Percentiles rank a stretch among this genome's conserved stretches.
Evolutionary conservation across 2,113 vertebrate genomes (phyloP).

Genomic region (Callorhinus ursinus): DNA sequence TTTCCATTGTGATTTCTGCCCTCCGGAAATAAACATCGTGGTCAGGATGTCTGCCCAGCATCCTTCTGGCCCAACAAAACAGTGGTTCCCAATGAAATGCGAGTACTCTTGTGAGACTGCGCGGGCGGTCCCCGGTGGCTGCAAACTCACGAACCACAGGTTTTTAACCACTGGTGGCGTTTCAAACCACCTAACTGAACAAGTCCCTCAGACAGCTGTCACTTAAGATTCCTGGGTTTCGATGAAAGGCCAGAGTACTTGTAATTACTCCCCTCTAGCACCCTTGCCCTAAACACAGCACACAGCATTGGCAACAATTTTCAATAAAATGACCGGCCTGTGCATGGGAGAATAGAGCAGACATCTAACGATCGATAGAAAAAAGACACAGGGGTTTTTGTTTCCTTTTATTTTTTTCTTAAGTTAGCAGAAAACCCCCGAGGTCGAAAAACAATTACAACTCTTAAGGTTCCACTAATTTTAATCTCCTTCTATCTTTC

Average conservation of each 20-base stretch:
- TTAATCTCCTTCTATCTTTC: constrained; percentile 33
- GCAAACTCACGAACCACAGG: constrained; percentile 64
- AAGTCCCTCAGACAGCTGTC: constrained; percentile 76
- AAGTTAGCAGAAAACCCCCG: constrained; percentile 6
- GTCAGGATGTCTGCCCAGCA: constrained; percentile 74
- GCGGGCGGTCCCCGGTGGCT: neutral
- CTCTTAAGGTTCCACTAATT: neutral
- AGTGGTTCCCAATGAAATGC: constrained; percentile 59
- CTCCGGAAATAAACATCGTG: constrained; percentile 72
- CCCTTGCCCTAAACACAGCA: constrained; percentile 67
- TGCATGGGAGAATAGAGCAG: neutral
- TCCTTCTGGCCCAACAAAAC: constrained; percentile 61
- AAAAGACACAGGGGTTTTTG: neutral
- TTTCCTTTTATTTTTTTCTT: neutral
- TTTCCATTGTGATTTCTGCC: constrained; percentile 66
- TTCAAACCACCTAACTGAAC: constrained; percentile 75
- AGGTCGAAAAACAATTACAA: neutral
- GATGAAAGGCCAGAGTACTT: constrained; percentile 71
- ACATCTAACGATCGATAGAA: neutral
- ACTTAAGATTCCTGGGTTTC: constrained; percentile 75
- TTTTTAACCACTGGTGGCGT: constrained; percentile 66
- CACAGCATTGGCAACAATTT: constrained; percentile 55
- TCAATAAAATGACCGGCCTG: constrained; percentile 61
- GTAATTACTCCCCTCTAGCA: constrained; percentile 70
- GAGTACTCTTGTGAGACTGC: constrained; percentile 10